A percentile compares a stretch with the other conserved stretches of the same genome.
These are phyloP conservation scores for Lepetodrilus schrolli DNA, from an alignment of 2,888 invertebrate genomes.

Conservation along the genomic window DNA sequence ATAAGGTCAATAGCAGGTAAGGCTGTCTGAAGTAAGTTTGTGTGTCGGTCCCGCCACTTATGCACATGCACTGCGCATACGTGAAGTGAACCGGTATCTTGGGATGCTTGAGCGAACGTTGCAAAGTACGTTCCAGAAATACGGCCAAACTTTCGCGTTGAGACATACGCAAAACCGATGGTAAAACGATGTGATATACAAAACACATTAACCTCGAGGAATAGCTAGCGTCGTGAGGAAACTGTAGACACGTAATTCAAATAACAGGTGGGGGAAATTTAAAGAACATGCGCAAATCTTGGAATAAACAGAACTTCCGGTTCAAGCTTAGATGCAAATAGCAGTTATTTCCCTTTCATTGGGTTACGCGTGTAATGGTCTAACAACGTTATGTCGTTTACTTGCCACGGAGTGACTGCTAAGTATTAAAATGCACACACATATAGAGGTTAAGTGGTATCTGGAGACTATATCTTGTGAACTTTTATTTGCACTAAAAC, in stretches of 20 bases:
- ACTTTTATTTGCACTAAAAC: too few relatives aligned
- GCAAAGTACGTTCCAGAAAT: neutral
- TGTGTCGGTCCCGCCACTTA: too few relatives aligned
- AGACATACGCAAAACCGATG: neutral
- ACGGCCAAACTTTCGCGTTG: neutral
- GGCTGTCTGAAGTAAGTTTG: too few relatives aligned
- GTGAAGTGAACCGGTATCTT: neutral
- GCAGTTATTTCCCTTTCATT: slow-evolving; percentile 5
- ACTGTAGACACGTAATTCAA: slow-evolving; percentile 13
- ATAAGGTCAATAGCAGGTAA: too few relatives aligned
- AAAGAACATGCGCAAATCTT: slow-evolving; percentile 22
- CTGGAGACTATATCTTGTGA: too few relatives aligned
- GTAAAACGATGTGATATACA: slow-evolving; percentile 16
- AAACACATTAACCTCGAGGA: slow-evolving; percentile 19
- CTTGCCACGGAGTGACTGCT: too few relatives aligned
- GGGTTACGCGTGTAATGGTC: neutral
- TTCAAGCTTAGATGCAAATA: neutral
- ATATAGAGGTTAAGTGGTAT: too few relatives aligned
- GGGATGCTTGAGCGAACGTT: neutral
- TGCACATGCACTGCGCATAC: neutral
- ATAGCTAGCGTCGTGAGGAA: slow-evolving; percentile 21
- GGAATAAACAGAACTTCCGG: slow-evolving; percentile 1
- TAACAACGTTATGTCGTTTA: too few relatives aligned
- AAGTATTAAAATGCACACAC: too few relatives aligned
- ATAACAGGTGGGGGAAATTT: slow-evolving; percentile 15